Base-by-base conservation (phyloP, 2,113 vertebrate species). In the Argyrosomus japonicus region DNA sequence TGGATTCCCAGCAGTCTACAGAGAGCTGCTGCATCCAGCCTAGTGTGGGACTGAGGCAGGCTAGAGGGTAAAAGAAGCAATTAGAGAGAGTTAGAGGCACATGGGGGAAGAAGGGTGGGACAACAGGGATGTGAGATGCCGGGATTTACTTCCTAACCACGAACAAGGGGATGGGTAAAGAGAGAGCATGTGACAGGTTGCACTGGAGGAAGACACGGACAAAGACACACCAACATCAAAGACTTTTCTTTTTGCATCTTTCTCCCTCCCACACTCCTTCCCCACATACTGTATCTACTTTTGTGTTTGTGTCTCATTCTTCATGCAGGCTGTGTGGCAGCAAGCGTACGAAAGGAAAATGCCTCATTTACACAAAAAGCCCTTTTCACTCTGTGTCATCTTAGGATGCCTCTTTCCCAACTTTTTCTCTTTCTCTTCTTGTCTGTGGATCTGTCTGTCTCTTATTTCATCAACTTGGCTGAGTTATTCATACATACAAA, bases 11-110 rank as follows among this genome's bases (percentile, higher is more conserved):
- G 58, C 73, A 77, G 77, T 86, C 88, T 85, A 75, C 82, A 86
- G 82, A 90, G 91, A 92, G 79, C 71, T 85, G 80, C 79, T 74
- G 63, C 13, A 84, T 76, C 75, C 58, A 83, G 61, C 58, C 69
- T 77, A 77, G n/a, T 73, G 53, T 29, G 60, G 61, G 77, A 86
- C 75, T 62, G 77, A 78, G 90, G 76, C 82, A 82, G 56, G 69
- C 83, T 82, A 75, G 51, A 87, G 88, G 91, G 85, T 92, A 86
- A 85, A 86, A 87, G 77, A 92, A 75, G 83, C 88, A 92, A 93
- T 93, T 93, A 93, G 80, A 91, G 86, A 80, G 73, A 75, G 84
- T 78, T 76, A 67, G 79, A 77, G 82, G 81, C 71, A 68, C 77
- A 62, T 69, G 61, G 62, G 54, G 68, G 62, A 32, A 25, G 80